Base-by-base conservation (phyloP, 37 sponge, comb jelly and placozoan genomes). In the Oopsacas minuta region DNA sequence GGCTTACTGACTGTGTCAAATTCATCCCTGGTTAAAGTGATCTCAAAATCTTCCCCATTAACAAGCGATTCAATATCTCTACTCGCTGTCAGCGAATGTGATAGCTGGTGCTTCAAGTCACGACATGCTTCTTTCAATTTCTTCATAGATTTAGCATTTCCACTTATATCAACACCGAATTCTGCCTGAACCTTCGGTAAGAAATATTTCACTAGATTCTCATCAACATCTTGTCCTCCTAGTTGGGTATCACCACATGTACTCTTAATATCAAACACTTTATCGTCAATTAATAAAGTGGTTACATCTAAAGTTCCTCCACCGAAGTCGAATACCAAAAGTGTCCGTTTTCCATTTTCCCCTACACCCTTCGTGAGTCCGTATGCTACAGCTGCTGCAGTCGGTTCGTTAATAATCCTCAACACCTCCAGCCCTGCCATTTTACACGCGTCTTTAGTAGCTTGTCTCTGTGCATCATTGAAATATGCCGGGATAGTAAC, bases 371-470 rank as follows among this genome's bases (percentile, higher is more conserved):
- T 94, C 42, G 94, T 93, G 23, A 97, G 85, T 1, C 99, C 99
- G 81, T 97, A 97, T 0, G 99, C 95, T 52, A 97, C 84, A 20
- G 99, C 93, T 38, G 99, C 99, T 38, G 99, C 92, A 0, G 99
- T 97, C 34, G 99, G 99, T 82, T 97, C 99, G 39, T 94, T 97
- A 69, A 97, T 97, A n/a, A 97, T 93, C 17, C 93, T 53, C 86
- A 91, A 90, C 22, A 97, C 91, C 39, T 87, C 86, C 52, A 97
- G 81, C 0, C 95, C 99, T 0, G 99, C 91, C 28, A 97, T 90
- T 0, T 84, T 81, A 36, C 89, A 82, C 32, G 99, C 99, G 38
- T 94, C 93, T n/a, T 91, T 91, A 0, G 99, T 97, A 3, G 95
- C 95, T 81, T 97, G 95, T 32, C 99, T 46, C 85, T 97, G 99